These are phyloP conservation scores for Apodemus sylvaticus DNA, from an alignment of 2,113 vertebrate genomes.

Conservation along the genomic window DNA sequence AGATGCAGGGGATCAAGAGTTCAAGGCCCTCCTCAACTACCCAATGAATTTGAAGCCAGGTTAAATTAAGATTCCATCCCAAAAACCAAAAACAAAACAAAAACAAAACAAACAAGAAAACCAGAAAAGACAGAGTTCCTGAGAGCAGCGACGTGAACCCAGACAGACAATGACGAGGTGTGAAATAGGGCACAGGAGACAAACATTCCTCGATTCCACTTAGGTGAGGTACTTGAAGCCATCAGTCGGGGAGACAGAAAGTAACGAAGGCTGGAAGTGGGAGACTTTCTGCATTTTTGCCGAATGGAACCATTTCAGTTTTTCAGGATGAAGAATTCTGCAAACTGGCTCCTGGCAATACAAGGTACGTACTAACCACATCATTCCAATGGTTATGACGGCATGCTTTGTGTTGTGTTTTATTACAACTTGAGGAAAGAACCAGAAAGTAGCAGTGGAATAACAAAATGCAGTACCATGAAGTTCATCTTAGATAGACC, in stretches of 20 bases:
- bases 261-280: background rate
- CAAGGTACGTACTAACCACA: background rate
- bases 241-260: background rate
- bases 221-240: background rate
- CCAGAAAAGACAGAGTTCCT: background rate
- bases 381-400: background rate
- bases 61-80: background rate
- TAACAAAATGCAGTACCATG: background rate
- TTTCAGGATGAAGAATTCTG: background rate
- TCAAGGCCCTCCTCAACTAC: background rate
- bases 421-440: background rate
- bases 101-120: background rate
- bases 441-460: background rate
- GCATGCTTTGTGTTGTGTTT: background rate
- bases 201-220: background rate
- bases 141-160: constrained; percentile 3
- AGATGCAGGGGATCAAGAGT: background rate
- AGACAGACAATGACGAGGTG: background rate
- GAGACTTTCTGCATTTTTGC: background rate
- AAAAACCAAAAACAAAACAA: background rate
- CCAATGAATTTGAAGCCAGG: background rate
- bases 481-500: background rate
- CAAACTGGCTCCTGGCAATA: background rate
- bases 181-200: background rate
- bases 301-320: background rate